A percentile compares a stretch with the other conserved stretches of the same genome.
Conservation (phyloP, 2,888 invertebrate genomes). For the Fragum fragum region DNA sequence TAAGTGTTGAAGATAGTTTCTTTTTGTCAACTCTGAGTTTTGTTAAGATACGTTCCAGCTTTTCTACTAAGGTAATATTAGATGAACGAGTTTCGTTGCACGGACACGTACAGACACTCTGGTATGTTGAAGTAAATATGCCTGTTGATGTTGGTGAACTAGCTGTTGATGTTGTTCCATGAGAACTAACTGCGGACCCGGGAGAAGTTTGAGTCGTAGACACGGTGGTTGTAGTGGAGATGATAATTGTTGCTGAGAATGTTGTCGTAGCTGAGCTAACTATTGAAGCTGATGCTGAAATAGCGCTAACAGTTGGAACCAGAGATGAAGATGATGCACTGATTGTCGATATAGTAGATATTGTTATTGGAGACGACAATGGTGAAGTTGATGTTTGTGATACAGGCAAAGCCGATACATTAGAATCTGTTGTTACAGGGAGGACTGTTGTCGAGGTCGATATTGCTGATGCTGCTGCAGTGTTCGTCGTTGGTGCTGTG, state of each 20-base stretch:
- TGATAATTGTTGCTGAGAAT: neutral
- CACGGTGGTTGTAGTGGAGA: too few species aligned
- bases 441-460: too few species aligned
- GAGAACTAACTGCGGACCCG: neutral
- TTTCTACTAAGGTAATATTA: neutral
- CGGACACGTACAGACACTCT: neutral
- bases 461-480: too few species aligned
- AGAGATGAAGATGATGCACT: neutral
- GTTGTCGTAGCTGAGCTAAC: neutral
- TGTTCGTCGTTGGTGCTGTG: neutral
- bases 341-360: too few species aligned
- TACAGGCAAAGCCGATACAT: too few species aligned
- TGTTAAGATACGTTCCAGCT: neutral
- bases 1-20: neutral
- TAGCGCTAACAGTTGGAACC: neutral
- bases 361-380: too few species aligned
- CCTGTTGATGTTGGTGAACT: too few species aligned
- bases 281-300: neutral
- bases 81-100: neutral
- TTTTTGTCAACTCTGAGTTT: neutral
- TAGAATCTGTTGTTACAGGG: too few species aligned
- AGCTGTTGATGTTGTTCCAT: too few species aligned
- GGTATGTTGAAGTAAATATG: neutral
- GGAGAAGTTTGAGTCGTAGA: too few species aligned
- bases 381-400: too few species aligned